phyloP scores from a whole-genome alignment of 2,113 vertebrate species.

The Saguinus imperator region DNA sequence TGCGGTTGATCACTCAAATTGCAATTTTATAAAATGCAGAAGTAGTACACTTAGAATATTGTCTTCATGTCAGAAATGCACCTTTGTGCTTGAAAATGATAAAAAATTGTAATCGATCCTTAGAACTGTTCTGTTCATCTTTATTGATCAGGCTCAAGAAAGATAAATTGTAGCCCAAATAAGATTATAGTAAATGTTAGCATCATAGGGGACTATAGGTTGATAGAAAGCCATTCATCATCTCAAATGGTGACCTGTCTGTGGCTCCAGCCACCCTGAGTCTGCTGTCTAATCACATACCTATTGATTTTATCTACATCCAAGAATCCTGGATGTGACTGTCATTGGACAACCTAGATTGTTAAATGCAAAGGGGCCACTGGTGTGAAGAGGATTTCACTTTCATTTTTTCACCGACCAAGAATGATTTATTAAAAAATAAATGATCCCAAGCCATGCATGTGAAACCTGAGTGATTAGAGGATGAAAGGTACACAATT shows the following conservation, averaged over 20 bases:
- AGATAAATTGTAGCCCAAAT: slow-evolving; percentile 88
- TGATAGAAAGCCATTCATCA: slow-evolving; percentile 87
- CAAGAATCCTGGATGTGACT: slow-evolving; percentile 71
- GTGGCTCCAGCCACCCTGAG: background rate
- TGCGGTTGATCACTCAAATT: slow-evolving; percentile 74
- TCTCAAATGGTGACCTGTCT: slow-evolving; percentile 81
- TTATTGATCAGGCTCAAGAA: slow-evolving; percentile 88
- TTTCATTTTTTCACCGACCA: slow-evolving; percentile 74
- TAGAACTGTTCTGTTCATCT: slow-evolving; percentile 90
- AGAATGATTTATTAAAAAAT: slow-evolving; percentile 80
- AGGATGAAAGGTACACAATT: background rate
- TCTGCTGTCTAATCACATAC: slow-evolving; percentile 79
- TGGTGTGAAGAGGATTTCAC: slow-evolving; percentile 78
- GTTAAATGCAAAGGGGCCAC: slow-evolving; percentile 71
- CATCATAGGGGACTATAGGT: slow-evolving; percentile 72
- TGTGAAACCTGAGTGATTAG: slow-evolving; percentile 43
- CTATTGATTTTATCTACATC: slow-evolving; percentile 81
- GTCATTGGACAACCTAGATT: slow-evolving; percentile 77
- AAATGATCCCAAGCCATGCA: slow-evolving; percentile 58
- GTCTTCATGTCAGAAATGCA: slow-evolving; percentile 85
- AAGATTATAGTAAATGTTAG: slow-evolving; percentile 85
- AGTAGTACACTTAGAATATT: slow-evolving; percentile 75
- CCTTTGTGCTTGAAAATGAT: slow-evolving; percentile 85
- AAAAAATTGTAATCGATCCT: slow-evolving; percentile 90
- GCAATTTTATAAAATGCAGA: slow-evolving; percentile 75